Evolutionary conservation across 2,797 vertebrate genomes (phyloP).

Genomic region (Loriculus beryllinus): DNA sequence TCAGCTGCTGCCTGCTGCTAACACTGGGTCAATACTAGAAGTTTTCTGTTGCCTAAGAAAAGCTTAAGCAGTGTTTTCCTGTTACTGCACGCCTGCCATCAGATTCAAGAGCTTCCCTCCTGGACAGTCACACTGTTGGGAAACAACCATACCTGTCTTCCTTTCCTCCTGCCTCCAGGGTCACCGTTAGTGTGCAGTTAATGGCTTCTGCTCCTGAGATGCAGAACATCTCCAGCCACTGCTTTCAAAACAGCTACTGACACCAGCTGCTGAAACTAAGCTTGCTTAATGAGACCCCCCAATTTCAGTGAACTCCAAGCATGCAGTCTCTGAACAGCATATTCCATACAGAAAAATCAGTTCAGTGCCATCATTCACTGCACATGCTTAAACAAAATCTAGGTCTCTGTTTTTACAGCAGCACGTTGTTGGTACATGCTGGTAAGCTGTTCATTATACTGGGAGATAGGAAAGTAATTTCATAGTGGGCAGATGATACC

Average conservation of each 20-base stretch:
- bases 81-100: neutral
- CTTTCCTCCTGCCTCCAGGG: neutral
- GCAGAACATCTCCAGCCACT: neutral
- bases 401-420: neutral
- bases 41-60: neutral
- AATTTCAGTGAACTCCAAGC: neutral
- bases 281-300: neutral
- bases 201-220: neutral
- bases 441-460: neutral
- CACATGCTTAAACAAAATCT: neutral
- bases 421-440: accelerated
- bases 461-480: accelerated
- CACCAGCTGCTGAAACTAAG: neutral
- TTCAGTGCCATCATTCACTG: neutral
- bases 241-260: neutral
- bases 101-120: neutral
- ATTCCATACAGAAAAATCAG: neutral
- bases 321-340: neutral
- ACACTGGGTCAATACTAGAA: neutral
- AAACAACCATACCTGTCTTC: neutral
- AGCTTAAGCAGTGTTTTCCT: neutral
- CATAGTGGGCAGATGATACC: accelerated
- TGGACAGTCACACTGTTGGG: neutral
- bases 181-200: neutral
- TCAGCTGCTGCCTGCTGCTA: neutral